A percentile compares a stretch with the other conserved stretches of the same genome.
Evolutionary conservation across 2,797 vertebrate species (phyloP).

Genomic region (Gadopsis marmoratus): DNA sequence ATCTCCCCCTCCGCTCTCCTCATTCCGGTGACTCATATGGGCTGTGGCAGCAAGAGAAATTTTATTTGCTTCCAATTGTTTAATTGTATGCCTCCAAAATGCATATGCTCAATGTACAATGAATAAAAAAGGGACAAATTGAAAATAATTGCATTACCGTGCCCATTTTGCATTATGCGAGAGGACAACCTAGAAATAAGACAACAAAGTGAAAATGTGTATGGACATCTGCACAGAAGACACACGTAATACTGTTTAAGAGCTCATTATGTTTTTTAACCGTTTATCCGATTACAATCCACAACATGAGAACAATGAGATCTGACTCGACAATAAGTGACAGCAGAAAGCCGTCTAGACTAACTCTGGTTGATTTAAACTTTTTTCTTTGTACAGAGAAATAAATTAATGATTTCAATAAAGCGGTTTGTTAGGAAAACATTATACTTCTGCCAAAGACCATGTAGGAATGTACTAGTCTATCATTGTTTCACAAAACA

Average conservation of each 20-base stretch:
- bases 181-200: constrained; percentile 91
- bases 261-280: neutral
- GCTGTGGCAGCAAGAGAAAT: constrained; percentile 79
- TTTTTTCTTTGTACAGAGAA: neutral
- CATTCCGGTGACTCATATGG: constrained; percentile 91
- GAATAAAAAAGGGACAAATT: neutral
- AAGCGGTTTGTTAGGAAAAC: neutral
- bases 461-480: neutral
- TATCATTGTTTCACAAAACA: neutral
- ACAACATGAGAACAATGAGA: neutral
- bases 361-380: neutral
- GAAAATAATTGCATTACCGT: constrained; percentile 81
- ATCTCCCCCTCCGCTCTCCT: constrained; percentile 91
- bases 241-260: neutral
- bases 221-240: constrained; percentile 7
- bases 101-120: neutral
- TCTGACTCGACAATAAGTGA: neutral
- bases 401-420: neutral
- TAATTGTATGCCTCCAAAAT: neutral
- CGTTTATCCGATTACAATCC: neutral
- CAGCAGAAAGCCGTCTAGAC: neutral
- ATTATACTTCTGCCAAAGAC: neutral
- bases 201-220: constrained; percentile 28
- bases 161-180: constrained; percentile 95
- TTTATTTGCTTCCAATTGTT: constrained; percentile 18